phyloP scores from a whole-genome alignment of 2,797 vertebrate genomes.

The Telmatherina bonti region DNA sequence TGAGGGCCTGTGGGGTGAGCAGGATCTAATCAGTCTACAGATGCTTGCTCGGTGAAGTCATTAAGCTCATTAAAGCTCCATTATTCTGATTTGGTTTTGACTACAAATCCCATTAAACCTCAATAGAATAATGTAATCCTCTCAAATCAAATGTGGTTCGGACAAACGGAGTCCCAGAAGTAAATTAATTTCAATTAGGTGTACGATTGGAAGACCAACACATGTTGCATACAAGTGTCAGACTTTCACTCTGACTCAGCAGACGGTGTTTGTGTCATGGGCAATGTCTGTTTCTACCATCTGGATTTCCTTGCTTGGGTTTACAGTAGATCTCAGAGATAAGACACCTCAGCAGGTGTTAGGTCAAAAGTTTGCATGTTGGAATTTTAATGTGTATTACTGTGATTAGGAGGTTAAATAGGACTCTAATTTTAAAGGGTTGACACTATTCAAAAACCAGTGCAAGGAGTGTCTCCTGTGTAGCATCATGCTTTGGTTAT shows the following conservation, averaged over 20 bases:
- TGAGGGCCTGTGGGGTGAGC: slow-evolving; percentile 50
- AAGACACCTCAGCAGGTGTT: slow-evolving; percentile 16
- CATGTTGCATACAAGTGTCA: slow-evolving; percentile 25
- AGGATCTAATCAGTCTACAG: slow-evolving; percentile 62
- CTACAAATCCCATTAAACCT: slow-evolving; percentile 69
- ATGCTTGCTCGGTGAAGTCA: slow-evolving; percentile 70
- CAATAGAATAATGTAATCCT: slow-evolving; percentile 60
- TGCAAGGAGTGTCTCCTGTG: not conserved
- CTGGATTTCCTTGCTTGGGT: slow-evolving; percentile 44
- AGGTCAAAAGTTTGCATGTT: slow-evolving; percentile 13
- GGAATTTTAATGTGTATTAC: not conserved
- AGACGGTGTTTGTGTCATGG: slow-evolving; percentile 3
- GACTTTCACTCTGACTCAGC: slow-evolving; percentile 18
- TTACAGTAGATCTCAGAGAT: slow-evolving; percentile 45
- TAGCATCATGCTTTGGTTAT: slow-evolving; percentile 9
- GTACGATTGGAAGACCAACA: not conserved
- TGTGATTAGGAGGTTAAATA: too few relatives aligned
- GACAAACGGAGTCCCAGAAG: slow-evolving; percentile 33
- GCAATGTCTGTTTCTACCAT: slow-evolving; percentile 27
- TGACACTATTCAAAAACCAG: too few relatives aligned
- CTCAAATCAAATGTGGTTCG: slow-evolving; percentile 39
- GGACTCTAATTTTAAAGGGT: not conserved
- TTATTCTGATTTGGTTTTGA: slow-evolving; percentile 76
- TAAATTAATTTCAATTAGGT: slow-evolving; percentile 67
- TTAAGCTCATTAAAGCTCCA: slow-evolving; percentile 73